These are phyloP conservation scores for Dromius quadrimaculatus DNA, from an alignment of 2,888 invertebrate species.

Conservation along the genomic window DNA sequence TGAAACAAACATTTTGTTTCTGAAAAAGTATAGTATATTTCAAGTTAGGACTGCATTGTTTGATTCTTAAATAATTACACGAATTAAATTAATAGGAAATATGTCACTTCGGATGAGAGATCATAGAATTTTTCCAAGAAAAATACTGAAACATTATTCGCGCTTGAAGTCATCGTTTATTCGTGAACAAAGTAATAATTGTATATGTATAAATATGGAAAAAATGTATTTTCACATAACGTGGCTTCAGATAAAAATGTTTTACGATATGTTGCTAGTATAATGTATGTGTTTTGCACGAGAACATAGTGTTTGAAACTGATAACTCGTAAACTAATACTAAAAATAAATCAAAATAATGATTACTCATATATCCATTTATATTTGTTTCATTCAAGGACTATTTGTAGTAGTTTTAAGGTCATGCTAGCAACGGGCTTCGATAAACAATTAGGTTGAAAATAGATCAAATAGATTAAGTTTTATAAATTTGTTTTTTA, in stretches of 20 bases:
- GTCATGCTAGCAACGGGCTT: background rate
- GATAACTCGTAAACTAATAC: background rate
- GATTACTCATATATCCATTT: background rate
- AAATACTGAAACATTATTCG: no score
- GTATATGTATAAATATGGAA: background rate
- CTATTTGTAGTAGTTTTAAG: slow-evolving; percentile 2
- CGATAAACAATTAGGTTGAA: slow-evolving; percentile 1
- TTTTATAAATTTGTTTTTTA: background rate
- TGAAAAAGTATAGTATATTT: no score
- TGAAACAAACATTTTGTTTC: no score
- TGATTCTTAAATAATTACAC: no score
- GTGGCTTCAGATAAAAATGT: background rate
- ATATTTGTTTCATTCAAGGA: background rate
- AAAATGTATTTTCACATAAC: no score
- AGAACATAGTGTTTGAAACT: background rate
- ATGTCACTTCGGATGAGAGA: no score
- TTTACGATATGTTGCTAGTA: background rate
- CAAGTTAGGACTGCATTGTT: no score
- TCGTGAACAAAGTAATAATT: background rate
- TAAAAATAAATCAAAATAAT: slow-evolving; percentile 3
- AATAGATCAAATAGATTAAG: background rate
- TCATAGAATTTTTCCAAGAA: no score
- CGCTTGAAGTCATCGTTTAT: no score
- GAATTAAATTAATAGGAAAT: no score
- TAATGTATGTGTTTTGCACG: background rate